phyloP scores from a whole-genome alignment of 2,888 invertebrate genomes.

The Sisyra nigra region DNA sequence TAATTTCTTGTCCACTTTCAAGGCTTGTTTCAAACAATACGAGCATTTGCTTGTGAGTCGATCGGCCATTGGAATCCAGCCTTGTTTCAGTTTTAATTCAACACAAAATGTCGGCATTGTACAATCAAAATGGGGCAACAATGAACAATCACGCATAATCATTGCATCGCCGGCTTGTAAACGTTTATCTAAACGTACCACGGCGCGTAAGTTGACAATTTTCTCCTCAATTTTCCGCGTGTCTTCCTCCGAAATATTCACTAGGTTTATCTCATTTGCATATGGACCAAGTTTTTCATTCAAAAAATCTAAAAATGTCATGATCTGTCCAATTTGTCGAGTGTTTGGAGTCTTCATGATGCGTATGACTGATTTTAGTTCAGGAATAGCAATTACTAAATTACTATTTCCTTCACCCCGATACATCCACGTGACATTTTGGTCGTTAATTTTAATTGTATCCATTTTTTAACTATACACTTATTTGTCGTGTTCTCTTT shows the following conservation, averaged over 20 bases:
- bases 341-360: not conserved
- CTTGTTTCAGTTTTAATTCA: constrained; percentile 4
- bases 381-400: constrained; percentile 1
- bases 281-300: not conserved
- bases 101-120: not conserved
- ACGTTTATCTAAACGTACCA: not conserved
- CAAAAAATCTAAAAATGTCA: not conserved
- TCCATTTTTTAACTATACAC: no score
- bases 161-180: not conserved
- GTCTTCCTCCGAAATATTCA: not conserved
- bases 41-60: not conserved
- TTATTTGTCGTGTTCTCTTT: no score
- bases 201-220: not conserved
- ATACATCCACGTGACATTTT: not conserved
- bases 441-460: no score
- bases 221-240: not conserved
- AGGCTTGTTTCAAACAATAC: constrained; percentile 1
- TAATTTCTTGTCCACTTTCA: not conserved
- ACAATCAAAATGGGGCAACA: not conserved
- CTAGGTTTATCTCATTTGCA: not conserved
- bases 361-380: not conserved
- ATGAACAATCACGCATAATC: constrained; percentile 1
- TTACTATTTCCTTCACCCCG: constrained; percentile 4
- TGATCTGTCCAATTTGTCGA: no score
- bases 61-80: not conserved